phyloP scores from a whole-genome alignment of 2,888 invertebrate species.

The Epistrophe eligans region DNA sequence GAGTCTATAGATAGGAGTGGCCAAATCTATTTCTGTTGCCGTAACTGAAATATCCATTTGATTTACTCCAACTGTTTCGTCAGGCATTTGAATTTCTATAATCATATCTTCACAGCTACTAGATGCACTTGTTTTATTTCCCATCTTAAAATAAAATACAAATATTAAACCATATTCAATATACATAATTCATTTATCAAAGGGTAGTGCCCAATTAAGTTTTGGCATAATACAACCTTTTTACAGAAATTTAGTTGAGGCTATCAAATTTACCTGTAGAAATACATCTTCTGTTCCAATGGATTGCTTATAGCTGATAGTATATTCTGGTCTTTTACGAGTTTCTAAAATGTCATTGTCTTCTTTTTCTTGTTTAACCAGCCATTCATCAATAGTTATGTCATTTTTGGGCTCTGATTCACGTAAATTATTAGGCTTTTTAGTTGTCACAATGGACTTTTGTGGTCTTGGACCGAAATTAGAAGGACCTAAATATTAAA shows the following conservation, averaged over 20 bases:
- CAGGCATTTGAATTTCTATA: constrained; percentile 90
- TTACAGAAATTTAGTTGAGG: too few species aligned
- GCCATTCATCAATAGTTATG: constrained; percentile 81
- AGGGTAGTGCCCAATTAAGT: too few species aligned
- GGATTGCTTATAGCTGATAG: constrained; percentile 93
- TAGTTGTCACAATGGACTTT: constrained; percentile 19
- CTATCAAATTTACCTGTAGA: constrained; percentile 87
- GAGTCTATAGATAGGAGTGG: constrained; percentile 88
- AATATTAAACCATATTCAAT: background rate
- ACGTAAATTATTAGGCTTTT: constrained; percentile 50
- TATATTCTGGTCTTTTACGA: constrained; percentile 89
- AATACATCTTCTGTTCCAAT: constrained; percentile 94
- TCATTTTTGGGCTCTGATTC: constrained; percentile 50
- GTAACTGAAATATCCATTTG: constrained; percentile 90
- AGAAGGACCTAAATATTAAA: constrained; percentile 79
- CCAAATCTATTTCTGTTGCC: constrained; percentile 86
- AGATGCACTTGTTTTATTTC: constrained; percentile 90
- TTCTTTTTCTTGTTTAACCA: constrained; percentile 84
- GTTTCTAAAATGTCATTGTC: constrained; percentile 86
- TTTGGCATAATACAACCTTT: too few species aligned
- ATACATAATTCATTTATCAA: too few species aligned
- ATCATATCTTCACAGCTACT: constrained; percentile 95
- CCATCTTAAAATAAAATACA: constrained; percentile 86
- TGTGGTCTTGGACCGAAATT: constrained; percentile 31
- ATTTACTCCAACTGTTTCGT: constrained; percentile 87